phyloP scores from a whole-genome alignment of 2,113 vertebrate genomes.

The Cnemophilus loriae region DNA sequence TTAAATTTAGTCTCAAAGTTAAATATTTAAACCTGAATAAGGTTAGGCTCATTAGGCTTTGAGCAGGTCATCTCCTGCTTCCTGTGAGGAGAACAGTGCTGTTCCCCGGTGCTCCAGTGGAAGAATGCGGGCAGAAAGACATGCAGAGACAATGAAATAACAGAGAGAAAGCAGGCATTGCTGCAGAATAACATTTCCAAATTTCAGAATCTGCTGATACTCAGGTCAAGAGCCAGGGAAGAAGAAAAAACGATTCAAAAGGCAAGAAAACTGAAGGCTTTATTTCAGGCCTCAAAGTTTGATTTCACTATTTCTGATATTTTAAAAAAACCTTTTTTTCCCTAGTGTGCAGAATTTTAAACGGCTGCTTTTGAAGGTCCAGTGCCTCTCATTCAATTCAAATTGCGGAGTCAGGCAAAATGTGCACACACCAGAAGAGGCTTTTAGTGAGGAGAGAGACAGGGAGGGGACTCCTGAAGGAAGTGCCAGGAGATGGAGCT shows the following conservation, averaged over 20 bases:
- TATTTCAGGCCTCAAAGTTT: not conserved
- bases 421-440: not conserved
- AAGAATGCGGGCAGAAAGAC: not conserved
- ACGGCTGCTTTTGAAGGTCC: not conserved
- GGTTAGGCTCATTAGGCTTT: constrained; percentile 15
- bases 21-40: not conserved
- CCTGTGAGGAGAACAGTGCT: not conserved
- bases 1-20: not conserved
- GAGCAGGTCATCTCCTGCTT: not conserved
- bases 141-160: not conserved
- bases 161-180: not conserved
- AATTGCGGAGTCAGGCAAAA: not conserved
- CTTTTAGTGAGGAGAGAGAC: not conserved
- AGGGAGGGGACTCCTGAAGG: not conserved
- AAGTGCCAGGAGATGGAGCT: not conserved
- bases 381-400: not conserved
- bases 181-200: not conserved
- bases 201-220: constrained; percentile 1
- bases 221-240: constrained; percentile 21
- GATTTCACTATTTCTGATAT: not conserved
- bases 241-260: not conserved
- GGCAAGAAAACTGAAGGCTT: not conserved
- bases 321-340: accelerated
- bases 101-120: not conserved
- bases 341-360: not conserved